Conservation (phyloP, 2,888 invertebrate genomes). For the Saturnia pavonia region DNA sequence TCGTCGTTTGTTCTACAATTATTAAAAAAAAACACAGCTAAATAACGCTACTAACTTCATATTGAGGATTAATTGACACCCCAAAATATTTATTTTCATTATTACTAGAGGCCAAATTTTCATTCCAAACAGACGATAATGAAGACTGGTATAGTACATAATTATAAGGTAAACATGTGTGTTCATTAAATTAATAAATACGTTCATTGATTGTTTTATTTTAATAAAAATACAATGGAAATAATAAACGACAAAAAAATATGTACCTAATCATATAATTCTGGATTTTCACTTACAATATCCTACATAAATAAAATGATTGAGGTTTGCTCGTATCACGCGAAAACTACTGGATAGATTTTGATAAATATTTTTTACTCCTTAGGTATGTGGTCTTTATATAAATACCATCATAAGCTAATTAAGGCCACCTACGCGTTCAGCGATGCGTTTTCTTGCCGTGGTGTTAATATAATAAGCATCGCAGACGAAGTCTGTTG, state of each 20-base stretch:
- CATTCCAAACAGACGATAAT: conserved; percentile 12
- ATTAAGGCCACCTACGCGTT: no score
- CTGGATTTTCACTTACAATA: no score
- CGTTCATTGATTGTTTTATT: conserved; percentile 10
- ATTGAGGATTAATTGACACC: not conserved
- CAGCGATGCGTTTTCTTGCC: no score
- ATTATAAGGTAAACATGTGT: conserved; percentile 14
- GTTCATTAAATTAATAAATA: conserved; percentile 10
- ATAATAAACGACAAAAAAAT: not conserved
- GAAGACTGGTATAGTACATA: conserved; percentile 18
- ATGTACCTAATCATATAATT: no score
- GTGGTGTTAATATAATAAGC: no score
- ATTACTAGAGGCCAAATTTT: not conserved
- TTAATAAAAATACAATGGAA: not conserved
- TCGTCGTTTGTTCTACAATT: not conserved
- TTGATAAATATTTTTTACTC: no score
- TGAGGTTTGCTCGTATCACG: no score
- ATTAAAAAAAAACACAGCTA: not conserved
- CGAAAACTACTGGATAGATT: no score
- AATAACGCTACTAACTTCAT: not conserved
- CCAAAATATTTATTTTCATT: not conserved
- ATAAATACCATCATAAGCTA: no score
- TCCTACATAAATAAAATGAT: no score
- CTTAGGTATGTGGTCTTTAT: no score
- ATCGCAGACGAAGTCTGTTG: no score